A percentile compares a stretch with the other conserved stretches of the same genome.
phyloP scores from a whole-genome alignment of 2,888 invertebrate species.

The Lottia scabra region DNA sequence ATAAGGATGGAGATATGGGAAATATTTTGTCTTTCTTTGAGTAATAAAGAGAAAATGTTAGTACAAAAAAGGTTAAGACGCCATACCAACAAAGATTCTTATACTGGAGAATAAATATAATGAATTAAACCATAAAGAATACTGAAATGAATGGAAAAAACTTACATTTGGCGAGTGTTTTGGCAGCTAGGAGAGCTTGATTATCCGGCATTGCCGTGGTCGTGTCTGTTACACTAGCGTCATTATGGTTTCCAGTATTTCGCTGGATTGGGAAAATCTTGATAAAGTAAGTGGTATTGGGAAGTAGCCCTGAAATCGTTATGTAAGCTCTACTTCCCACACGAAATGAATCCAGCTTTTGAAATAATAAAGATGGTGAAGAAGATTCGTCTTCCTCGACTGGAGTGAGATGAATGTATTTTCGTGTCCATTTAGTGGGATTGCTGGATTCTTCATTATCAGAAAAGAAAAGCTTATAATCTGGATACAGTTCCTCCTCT shows the following conservation, averaged over 20 bases:
- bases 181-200: conserved; percentile 13
- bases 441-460: not conserved
- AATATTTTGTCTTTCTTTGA: no score
- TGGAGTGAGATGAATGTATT: not conserved
- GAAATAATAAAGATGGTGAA: conserved; percentile 19
- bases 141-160: no score
- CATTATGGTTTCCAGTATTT: conserved; percentile 17
- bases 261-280: conserved; percentile 22
- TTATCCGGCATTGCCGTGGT: not conserved
- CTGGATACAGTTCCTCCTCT: not conserved
- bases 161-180: conserved; percentile 18
- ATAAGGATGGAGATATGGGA: no score
- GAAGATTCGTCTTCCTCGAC: not conserved
- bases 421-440: not conserved
- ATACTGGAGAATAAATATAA: no score
- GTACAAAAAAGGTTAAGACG: no score
- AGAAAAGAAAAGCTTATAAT: not conserved
- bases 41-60: no score
- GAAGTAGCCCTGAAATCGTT: conserved; percentile 30
- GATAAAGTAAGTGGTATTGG: conserved; percentile 36
- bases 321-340: conserved; percentile 33
- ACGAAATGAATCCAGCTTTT: conserved; percentile 24
- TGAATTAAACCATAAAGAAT: no score
- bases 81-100: no score
- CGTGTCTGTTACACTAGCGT: not conserved